A percentile compares a stretch with the other conserved stretches of the same genome.
These are phyloP conservation scores for Nycticebus coucang DNA, from an alignment of 2,113 vertebrate genomes.

Conservation along the genomic window DNA sequence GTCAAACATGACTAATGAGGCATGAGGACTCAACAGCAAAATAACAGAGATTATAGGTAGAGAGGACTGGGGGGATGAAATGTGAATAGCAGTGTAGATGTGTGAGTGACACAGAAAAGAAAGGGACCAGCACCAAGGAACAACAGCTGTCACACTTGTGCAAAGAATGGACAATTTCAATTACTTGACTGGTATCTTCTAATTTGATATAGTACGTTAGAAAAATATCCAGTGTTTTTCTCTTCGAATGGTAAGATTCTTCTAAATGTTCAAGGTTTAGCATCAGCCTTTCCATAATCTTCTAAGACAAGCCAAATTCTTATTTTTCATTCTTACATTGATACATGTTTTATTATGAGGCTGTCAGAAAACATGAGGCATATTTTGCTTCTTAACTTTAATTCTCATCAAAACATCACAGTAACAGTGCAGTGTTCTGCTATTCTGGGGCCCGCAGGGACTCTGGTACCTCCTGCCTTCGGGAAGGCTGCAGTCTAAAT, in stretches of 20 bases:
- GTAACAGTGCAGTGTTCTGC: too few species aligned
- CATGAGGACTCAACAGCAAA: constrained; percentile 85
- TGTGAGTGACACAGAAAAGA: constrained; percentile 82
- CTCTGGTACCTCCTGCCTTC: background rate
- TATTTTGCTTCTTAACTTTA: background rate
- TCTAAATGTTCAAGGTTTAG: background rate
- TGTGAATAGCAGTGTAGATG: constrained; percentile 83
- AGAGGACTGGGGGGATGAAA: constrained; percentile 82
- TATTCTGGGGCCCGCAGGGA: rapidly evolving
- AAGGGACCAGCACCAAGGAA: constrained; percentile 71
- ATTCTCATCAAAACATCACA: background rate
- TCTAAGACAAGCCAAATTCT: background rate
- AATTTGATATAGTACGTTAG: background rate
- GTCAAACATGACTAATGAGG: constrained; percentile 87
- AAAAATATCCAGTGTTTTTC: constrained; percentile 40
- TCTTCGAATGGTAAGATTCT: constrained; percentile 63
- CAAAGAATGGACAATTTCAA: constrained; percentile 78
- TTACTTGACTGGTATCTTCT: constrained; percentile 81
- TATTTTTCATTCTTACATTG: background rate
- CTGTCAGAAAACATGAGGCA: background rate
- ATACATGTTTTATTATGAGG: background rate
- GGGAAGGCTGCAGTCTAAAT: background rate
- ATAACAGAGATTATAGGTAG: constrained; percentile 85
- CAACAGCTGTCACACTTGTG: constrained; percentile 67
- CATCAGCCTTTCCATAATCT: background rate